Percentiles rank a stretch among this genome's conserved stretches.
Evolutionary conservation across 2,888 invertebrate species (phyloP).

Genomic region (Philopedon plagiatum): DNA sequence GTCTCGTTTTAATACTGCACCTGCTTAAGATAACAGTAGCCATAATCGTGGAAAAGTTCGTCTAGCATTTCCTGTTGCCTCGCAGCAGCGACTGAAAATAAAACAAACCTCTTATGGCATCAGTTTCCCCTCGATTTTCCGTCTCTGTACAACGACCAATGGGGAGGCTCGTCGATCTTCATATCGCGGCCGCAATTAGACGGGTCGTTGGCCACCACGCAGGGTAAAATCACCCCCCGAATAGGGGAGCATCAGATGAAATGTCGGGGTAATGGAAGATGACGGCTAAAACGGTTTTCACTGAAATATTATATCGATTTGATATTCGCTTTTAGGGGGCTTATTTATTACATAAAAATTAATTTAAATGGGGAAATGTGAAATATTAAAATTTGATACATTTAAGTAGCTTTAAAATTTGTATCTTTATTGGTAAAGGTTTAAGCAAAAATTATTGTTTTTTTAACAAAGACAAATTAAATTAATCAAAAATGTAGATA

Average conservation of each 20-base stretch:
- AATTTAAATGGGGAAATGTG: neutral
- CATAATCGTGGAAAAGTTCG: no score
- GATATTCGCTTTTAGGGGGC: conserved; percentile 9
- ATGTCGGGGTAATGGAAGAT: conserved; percentile 65
- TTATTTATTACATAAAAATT: conserved; percentile 13
- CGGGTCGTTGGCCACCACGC: conserved; percentile 59
- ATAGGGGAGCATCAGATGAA: conserved; percentile 62
- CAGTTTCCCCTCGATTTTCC: conserved; percentile 45
- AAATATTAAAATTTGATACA: neutral
- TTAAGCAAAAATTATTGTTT: no score
- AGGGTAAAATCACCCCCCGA: conserved; percentile 45
- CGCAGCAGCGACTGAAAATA: conserved; percentile 33
- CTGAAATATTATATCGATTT: conserved; percentile 47
- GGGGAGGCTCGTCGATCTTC: conserved; percentile 79
- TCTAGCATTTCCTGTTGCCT: conserved; percentile 25
- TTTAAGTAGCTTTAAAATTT: neutral
- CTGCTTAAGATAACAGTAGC: no score
- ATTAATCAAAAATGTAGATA: no score
- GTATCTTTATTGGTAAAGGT: no score
- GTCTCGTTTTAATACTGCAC: no score
- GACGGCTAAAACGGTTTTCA: conserved; percentile 63
- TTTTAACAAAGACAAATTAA: no score
- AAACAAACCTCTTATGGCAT: conserved; percentile 36
- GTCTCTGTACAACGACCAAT: conserved; percentile 44
- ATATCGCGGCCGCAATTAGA: conserved; percentile 69